These are phyloP conservation scores for Thalassaphorura encarpata DNA, from an alignment of 1,140 invertebrate species.

Conservation along the genomic window DNA sequence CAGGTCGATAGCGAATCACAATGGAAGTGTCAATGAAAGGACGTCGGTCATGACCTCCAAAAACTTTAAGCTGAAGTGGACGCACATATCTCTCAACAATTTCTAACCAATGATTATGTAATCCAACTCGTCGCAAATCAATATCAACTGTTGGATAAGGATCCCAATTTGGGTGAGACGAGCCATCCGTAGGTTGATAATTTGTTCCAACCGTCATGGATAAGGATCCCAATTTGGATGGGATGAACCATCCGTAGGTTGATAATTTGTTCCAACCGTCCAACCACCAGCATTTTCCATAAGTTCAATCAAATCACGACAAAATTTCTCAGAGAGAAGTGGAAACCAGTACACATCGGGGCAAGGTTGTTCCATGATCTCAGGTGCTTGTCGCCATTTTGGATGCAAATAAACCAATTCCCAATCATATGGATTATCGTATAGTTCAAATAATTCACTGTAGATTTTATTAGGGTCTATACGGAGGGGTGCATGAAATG, in stretches of 20 bases:
- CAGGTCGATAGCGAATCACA: conserved; percentile 89
- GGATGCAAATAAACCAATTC: conserved; percentile 67
- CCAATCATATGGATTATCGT: conserved; percentile 87
- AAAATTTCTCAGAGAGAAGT: conserved; percentile 68
- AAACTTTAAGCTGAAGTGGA: conserved; percentile 55
- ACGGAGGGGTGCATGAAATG: conserved; percentile 74
- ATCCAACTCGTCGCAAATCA: conserved; percentile 94
- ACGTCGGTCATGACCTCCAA: too few species aligned
- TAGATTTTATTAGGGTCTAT: conserved; percentile 57
- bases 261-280: too few species aligned
- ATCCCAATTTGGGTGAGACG: conserved; percentile 55
- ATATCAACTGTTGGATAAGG: conserved; percentile 80
- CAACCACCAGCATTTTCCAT: conserved; percentile 86
- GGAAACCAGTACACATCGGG: conserved; percentile 98
- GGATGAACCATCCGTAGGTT: conserved; percentile 84
- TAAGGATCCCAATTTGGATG: conserved; percentile 45
- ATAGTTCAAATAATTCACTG: conserved; percentile 84
- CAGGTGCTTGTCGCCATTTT: conserved; percentile 57
- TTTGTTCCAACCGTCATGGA: too few species aligned
- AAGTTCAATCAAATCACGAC: conserved; percentile 73
- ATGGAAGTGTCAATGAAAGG: conserved; percentile 44
- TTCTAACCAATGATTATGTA: conserved; percentile 78
- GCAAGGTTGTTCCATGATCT: conserved; percentile 66
- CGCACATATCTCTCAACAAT: conserved; percentile 68
- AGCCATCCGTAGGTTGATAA: conserved; percentile 86